These are phyloP conservation scores for Timandra comae DNA, from an alignment of 2,888 invertebrate species.

Conservation along the genomic window DNA sequence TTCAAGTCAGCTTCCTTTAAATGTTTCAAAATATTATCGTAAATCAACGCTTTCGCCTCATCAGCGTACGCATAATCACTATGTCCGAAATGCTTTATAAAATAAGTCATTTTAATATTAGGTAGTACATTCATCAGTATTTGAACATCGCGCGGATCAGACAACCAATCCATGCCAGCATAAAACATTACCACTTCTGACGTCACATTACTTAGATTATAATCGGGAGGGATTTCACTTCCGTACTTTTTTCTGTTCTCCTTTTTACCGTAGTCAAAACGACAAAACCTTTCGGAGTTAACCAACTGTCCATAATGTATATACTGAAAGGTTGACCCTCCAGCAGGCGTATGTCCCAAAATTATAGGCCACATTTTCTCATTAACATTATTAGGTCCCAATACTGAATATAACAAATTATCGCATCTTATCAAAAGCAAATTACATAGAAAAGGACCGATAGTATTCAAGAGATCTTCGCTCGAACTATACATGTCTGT, in stretches of 20 bases:
- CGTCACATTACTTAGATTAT: constrained; percentile 37
- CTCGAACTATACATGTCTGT: constrained; percentile 33
- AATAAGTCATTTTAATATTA: constrained; percentile 63
- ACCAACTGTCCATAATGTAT: constrained; percentile 58
- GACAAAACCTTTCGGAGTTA: constrained; percentile 44
- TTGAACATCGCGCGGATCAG: constrained; percentile 68
- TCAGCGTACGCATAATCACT: constrained; percentile 81
- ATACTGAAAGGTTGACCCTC: constrained; percentile 71
- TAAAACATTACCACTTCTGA: constrained; percentile 49
- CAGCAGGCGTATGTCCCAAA: constrained; percentile 77
- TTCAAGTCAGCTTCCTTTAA: constrained; percentile 4
- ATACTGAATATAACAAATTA: constrained; percentile 33
- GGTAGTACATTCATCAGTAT: constrained; percentile 53
- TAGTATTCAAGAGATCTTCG: constrained; percentile 34
- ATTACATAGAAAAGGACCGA: constrained; percentile 38
- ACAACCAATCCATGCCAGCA: constrained; percentile 59
- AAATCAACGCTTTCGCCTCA: constrained; percentile 71
- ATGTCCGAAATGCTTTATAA: constrained; percentile 78
- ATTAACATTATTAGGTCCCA: constrained; percentile 41
- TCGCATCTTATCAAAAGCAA: constrained; percentile 34
- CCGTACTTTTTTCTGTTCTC: constrained; percentile 61
- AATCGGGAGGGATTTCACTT: constrained; percentile 42
- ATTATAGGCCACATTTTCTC: constrained; percentile 76
- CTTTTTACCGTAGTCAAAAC: constrained; percentile 42
- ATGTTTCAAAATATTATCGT: constrained; percentile 31